A percentile compares a stretch with the other conserved stretches of the same genome.
These are phyloP conservation scores for Struthidea cinerea DNA, from an alignment of 2,113 vertebrate genomes.

Conservation along the genomic window DNA sequence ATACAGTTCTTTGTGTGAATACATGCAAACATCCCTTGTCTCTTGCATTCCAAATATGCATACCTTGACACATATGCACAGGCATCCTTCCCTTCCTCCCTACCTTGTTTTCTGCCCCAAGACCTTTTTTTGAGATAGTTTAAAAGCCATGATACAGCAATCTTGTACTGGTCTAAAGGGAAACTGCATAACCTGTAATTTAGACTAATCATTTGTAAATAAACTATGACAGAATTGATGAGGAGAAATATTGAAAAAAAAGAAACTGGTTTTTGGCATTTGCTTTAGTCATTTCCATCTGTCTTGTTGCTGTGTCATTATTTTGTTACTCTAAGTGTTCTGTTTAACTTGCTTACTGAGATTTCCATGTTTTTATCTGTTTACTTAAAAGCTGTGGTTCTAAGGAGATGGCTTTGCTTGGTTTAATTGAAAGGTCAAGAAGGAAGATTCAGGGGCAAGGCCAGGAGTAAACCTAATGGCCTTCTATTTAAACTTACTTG, in stretches of 20 bases:
- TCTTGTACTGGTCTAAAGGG: background rate
- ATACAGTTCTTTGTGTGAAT: background rate
- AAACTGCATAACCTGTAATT: background rate
- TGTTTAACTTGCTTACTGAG: background rate
- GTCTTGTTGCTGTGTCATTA: background rate
- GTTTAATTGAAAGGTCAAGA: background rate
- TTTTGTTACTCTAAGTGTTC: background rate
- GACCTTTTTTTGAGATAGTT: background rate
- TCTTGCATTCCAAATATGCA: background rate
- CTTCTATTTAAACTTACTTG: background rate
- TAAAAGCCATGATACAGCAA: background rate
- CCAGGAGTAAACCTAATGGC: background rate
- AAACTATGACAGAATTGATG: background rate
- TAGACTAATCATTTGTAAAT: background rate
- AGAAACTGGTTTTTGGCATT: background rate
- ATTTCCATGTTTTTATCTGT: background rate
- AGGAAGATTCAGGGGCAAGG: background rate
- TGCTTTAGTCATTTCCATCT: background rate
- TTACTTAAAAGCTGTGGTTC: background rate
- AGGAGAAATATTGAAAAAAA: background rate
- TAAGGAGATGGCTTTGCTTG: background rate
- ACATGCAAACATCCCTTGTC: background rate
- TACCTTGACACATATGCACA: background rate
- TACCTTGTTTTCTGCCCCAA: background rate
- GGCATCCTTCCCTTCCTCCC: background rate